phyloP scores from a whole-genome alignment of 1,140 invertebrate genomes.

The Acromyrmex charruanus region DNA sequence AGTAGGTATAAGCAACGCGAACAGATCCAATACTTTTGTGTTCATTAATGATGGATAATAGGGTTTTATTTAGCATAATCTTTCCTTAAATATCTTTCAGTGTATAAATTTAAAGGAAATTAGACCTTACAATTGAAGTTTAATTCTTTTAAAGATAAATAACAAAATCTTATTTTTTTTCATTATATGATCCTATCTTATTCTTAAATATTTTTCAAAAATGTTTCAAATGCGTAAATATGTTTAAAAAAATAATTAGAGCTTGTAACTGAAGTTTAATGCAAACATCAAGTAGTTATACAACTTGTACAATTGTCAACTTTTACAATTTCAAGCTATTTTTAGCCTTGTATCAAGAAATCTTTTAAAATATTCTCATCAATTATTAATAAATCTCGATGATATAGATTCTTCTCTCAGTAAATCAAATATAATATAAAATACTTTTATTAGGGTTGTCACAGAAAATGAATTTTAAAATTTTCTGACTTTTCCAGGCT shows the following conservation, averaged over 20 bases:
- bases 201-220: conserved; percentile 18
- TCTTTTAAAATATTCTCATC: background rate
- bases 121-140: no score
- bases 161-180: conserved; percentile 1
- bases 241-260: conserved; percentile 5
- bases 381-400: background rate
- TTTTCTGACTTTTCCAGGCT: no score
- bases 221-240: background rate
- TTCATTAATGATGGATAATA: background rate
- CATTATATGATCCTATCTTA: background rate
- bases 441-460: background rate
- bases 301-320: background rate
- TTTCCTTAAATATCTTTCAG: background rate
- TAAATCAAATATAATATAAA: background rate
- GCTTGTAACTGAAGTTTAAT: background rate
- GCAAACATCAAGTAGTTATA: background rate
- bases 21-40: background rate
- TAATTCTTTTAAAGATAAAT: background rate
- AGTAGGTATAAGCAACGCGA: no score
- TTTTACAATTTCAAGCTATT: background rate
- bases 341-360: background rate
- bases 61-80: background rate
- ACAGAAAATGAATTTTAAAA: no score
- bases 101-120: background rate
- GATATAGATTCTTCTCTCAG: background rate